Evolutionary conservation across 2,113 vertebrate species (phyloP).

Genomic region (Phalacrocorax carbo): DNA sequence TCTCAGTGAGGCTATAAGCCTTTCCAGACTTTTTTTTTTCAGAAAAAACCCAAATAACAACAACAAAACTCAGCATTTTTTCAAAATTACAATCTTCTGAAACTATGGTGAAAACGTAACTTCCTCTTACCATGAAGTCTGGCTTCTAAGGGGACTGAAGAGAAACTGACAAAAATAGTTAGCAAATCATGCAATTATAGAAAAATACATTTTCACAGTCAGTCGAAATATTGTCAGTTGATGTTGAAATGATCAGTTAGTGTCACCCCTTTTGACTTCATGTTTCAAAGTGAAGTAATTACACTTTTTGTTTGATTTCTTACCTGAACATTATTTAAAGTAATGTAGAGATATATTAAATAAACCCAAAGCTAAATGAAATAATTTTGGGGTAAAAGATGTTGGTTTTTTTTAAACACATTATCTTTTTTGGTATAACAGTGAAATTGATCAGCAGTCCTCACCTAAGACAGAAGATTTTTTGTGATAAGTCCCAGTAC

Average conservation of each 20-base stretch:
- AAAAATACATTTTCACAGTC: not conserved
- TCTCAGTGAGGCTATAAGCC: not conserved
- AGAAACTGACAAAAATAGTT: not conserved
- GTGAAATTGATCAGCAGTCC: not conserved
- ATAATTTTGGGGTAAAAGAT: not conserved
- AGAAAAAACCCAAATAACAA: not conserved
- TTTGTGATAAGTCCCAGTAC: not conserved
- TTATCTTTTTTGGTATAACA: not conserved
- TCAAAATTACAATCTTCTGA: not conserved
- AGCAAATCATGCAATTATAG: not conserved
- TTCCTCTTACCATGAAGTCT: not conserved
- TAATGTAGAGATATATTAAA: not conserved
- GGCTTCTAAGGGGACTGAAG: not conserved
- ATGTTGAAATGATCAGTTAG: not conserved
- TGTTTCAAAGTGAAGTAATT: not conserved
- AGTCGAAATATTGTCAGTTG: not conserved
- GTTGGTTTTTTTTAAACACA: not conserved
- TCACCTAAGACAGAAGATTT: not conserved
- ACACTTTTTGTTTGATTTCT: not conserved
- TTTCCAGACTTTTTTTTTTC: not conserved
- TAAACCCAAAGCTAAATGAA: not conserved
- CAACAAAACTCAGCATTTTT: not conserved
- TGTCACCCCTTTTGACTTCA: not conserved
- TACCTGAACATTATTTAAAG: not conserved
- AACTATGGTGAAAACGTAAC: not conserved